phyloP scores from a whole-genome alignment of 2,113 vertebrate species.

The Reinhardtius hippoglossoides region DNA sequence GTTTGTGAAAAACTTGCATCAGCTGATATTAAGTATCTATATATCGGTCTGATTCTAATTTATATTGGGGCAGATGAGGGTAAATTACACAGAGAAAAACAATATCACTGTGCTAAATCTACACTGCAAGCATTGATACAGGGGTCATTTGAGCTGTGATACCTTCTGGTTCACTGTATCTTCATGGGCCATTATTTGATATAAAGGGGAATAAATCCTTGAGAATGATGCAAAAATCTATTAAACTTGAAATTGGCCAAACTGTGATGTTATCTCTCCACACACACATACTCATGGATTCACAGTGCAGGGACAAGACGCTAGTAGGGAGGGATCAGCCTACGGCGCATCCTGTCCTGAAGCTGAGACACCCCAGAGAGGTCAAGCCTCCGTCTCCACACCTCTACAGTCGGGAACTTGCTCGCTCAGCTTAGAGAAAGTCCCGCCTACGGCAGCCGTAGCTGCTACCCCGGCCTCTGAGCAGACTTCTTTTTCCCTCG shows the following conservation, averaged over 20 bases:
- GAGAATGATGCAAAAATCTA: background rate
- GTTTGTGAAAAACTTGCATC: no score
- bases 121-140: background rate
- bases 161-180: no score
- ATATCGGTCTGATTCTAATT: no score
- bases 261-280: constrained; percentile 61
- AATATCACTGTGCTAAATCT: no score
- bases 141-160: background rate
- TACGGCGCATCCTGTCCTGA: constrained; percentile 33
- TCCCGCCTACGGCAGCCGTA: constrained; percentile 3
- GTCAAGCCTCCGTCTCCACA: constrained; percentile 27
- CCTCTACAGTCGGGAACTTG: constrained; percentile 22
- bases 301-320: constrained; percentile 58
- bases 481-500: constrained; percentile 1
- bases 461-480: constrained; percentile 15
- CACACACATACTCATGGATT: constrained; percentile 30
- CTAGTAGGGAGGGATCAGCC: constrained; percentile 42
- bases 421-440: constrained; percentile 33
- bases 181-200: background rate
- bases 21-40: no score
- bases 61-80: no score
- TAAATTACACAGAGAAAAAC: no score
- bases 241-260: constrained; percentile 21
- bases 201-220: background rate
- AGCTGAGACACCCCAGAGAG: constrained; percentile 13